Base-by-base conservation (phyloP, 2,888 invertebrate genomes). In the Ophioninae sp. region DNA sequence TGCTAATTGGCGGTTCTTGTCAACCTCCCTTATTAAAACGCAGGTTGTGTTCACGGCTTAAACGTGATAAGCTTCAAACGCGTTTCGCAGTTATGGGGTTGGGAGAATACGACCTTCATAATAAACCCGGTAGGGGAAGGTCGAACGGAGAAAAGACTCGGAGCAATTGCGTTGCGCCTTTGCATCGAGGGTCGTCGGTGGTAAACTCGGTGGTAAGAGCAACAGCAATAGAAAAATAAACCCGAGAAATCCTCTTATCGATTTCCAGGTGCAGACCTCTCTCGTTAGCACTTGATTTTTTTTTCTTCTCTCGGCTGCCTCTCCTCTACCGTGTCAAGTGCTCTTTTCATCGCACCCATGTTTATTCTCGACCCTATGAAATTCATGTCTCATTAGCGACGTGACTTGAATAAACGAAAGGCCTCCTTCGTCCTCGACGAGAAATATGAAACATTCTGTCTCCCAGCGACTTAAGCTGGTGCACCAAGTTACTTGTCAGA, bases 371-470 rank as follows among this genome's bases (percentile, higher is more conserved):
- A 44, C 72, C 41, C 58, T 75, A 84, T 81, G 75, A 81, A 84
- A 84, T 81, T 79, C 81, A 81, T 64, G 81, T 76, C 79, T 84
- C 84, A 79, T 84, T 84, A 84, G 79, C 58, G 72, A 72, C 75
- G 75, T 58, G 71, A 44, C 79, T 84, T 30, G 56, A 81, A 79
- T 74, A 64, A 73, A 30, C 65, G 44, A 56, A 58, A 41, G 23
- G 39, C 20, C 13, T 8, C 51, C 51, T 51, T 23, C n/a, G 8
- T 65, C 7, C 23, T 30, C 56, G 56, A 71, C 23, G 63, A 10
- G 9, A 77, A 61, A 69, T 69, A 74, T 73, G 13, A 77, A 69
- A 6, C 3, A 44, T 37, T 51, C 10, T 51, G 13, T 37, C 17
- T 77, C 20, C n/a, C 30, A 20, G n/a, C 22, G 9, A 39, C 10